phyloP scores from a whole-genome alignment of 2,113 vertebrate genomes.

The Callipepla squamata region DNA sequence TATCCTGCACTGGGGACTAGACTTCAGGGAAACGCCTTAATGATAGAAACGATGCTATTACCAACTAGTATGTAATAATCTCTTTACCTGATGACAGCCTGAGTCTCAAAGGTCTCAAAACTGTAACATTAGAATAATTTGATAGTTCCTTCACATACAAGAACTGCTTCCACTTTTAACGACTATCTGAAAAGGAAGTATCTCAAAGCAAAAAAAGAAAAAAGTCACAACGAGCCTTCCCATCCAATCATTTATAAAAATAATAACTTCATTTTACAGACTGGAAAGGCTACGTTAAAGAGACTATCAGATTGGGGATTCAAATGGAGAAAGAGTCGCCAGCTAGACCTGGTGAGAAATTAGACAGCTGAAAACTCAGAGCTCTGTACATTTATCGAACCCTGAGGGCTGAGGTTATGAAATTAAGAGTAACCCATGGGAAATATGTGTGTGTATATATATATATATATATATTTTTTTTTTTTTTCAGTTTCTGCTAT shows the following conservation, averaged over 20 bases:
- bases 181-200: not conserved
- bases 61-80: constrained; percentile 12
- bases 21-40: constrained; percentile 10
- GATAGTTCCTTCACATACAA: constrained; percentile 27
- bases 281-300: not conserved
- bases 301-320: not conserved
- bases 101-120: not conserved
- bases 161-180: not conserved
- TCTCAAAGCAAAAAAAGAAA: not conserved
- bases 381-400: not conserved
- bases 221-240: not conserved
- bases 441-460: rapidly evolving
- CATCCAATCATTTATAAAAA: not conserved
- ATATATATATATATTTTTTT: no score
- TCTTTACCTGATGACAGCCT: not conserved
- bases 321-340: not conserved
- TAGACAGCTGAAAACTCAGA: not conserved
- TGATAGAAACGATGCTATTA: not conserved
- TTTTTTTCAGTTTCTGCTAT: not conserved
- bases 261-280: not conserved
- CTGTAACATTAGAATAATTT: not conserved
- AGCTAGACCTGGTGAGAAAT: not conserved
- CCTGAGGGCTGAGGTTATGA: not conserved
- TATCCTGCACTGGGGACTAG: not conserved
- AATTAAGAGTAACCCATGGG: not conserved